Evolutionary conservation across 1,140 invertebrate species (phyloP).

Genomic region (Cepaea nemoralis): DNA sequence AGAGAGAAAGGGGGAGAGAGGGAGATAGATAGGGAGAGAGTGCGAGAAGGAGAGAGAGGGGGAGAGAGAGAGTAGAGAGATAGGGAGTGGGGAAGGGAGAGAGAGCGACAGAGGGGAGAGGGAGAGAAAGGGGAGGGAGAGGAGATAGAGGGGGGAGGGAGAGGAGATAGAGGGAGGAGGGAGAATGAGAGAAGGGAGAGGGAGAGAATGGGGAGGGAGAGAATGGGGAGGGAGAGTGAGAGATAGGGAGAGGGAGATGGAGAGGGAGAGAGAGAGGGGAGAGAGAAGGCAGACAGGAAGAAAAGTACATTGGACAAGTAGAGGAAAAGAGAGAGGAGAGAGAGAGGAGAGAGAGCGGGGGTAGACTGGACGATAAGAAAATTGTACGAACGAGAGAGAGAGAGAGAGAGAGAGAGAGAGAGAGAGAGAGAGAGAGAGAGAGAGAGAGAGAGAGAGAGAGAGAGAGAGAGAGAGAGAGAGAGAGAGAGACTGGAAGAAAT

Average conservation of each 20-base stretch:
- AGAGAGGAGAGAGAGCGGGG: not conserved
- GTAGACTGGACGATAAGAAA: not conserved
- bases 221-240: not conserved
- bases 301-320: not conserved
- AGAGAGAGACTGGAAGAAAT: not conserved
- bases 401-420: too few species aligned
- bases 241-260: not conserved
- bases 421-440: not conserved
- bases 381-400: too few species aligned
- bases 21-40: not conserved
- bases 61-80: not conserved
- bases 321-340: not conserved
- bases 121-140: not conserved
- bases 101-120: not conserved
- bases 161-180: too few species aligned
- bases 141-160: too few species aligned
- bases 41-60: too few species aligned
- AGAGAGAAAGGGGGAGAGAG: not conserved
- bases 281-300: not conserved
- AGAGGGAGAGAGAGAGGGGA: not conserved
- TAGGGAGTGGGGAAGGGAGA: not conserved
- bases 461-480: not conserved
- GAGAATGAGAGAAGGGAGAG: not conserved
- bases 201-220: not conserved
- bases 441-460: not conserved